phyloP scores from a whole-genome alignment of 2,113 vertebrate genomes.

The Protobothrops flavoviridis region DNA sequence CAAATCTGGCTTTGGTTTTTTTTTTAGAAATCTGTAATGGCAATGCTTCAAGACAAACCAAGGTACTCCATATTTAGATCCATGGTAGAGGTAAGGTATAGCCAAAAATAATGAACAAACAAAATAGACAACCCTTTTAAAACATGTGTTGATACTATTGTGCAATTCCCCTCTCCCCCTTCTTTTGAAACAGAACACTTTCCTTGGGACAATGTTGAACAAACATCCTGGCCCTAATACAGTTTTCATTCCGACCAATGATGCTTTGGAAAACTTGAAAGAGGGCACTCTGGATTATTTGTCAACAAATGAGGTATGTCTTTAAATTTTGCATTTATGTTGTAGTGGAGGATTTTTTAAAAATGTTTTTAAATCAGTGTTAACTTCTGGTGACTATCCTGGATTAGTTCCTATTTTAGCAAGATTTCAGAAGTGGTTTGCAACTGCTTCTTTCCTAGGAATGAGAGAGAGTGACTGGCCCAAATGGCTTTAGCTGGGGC shows the following conservation, averaged over 20 bases:
- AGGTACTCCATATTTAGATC: constrained; percentile 79
- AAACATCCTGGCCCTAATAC: constrained; percentile 72
- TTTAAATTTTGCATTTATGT: background rate
- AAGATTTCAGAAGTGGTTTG: background rate
- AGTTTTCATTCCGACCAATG: constrained; percentile 82
- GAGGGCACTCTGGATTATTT: constrained; percentile 76
- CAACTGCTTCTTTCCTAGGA: background rate
- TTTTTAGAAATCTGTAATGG: constrained; percentile 83
- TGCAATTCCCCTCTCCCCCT: constrained; percentile 25
- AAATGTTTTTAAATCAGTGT: background rate
- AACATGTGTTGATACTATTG: background rate
- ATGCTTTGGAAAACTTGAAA: constrained; percentile 74
- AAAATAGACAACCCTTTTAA: background rate
- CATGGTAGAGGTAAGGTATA: constrained; percentile 78
- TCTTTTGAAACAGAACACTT: constrained; percentile 72
- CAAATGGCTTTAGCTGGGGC: background rate
- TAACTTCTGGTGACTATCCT: background rate
- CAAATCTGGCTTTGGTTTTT: constrained; percentile 28
- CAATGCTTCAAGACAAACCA: constrained; percentile 75
- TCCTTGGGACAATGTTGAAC: constrained; percentile 71
- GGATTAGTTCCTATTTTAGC: background rate
- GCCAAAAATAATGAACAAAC: constrained; percentile 1
- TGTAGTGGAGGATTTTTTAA: background rate
- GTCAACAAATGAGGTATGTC: constrained; percentile 76
- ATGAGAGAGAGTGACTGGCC: background rate